Base-by-base conservation (phyloP, 2,797 vertebrate species). In the Spinus pinus region DNA sequence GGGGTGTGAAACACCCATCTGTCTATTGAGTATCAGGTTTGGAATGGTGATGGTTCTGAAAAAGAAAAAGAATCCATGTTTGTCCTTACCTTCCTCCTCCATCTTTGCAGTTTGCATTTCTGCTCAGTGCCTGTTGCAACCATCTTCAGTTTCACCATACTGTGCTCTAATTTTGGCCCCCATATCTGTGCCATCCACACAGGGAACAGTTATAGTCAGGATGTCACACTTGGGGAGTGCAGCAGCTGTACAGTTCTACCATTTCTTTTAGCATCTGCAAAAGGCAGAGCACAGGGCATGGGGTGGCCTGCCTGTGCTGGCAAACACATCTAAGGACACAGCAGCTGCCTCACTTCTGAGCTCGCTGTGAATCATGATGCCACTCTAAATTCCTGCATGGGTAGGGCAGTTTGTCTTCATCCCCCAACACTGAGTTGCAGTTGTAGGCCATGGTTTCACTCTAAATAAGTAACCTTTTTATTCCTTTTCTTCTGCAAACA, bases 401-500 rank as follows among this genome's bases (percentile, higher is more conserved):
- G 17, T 39, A 78, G n/a, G 16, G 37, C 30, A n/a, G 71, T 46
- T 89, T 70, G 84, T 39, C 54, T 65, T 94, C 65, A 74, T 71
- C 53, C 16, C 8, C 10, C 37, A 70, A 10, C 27, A n/a, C 44
- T 7, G 57, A 64, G 42, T 64, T 81, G 62, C 31, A 66, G 58
- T 95, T 86, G 41, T 73, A 96, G 95, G 89, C 85, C 89, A 49
- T 1, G 3, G 47, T 70, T 92, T 66, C 3, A 0, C 54, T 93
- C 87, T 73, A 94, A 96, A 96, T 67, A 94, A 94, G 51, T 53
- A 93, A 93, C 77, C 91, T 95, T 96, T 92, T 54, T 85, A 77
- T 94, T 95, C 85, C 15, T 96, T 94, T 91, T 93, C 91, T 91
- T 93, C 94, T 97, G 94, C 96, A 96, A 96, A 95, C 75, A 96